phyloP scores from a whole-genome alignment of 2,113 vertebrate species.

The Ptilonorhynchus violaceus region DNA sequence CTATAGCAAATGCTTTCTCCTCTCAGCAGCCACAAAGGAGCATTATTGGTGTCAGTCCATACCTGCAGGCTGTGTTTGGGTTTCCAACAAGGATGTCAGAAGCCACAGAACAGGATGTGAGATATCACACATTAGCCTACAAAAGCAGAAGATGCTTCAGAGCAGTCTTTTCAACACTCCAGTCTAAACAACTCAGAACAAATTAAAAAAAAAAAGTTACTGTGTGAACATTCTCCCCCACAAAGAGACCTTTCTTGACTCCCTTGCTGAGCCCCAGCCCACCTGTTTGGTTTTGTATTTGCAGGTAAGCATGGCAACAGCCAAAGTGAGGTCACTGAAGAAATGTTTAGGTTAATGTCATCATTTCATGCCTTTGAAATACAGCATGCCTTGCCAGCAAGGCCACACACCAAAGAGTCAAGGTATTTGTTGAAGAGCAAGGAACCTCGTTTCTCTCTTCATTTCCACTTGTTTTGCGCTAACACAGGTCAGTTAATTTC shows the following conservation, averaged over 20 bases:
- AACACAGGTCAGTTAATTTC: neutral
- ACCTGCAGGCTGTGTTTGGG: neutral
- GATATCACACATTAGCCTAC: neutral
- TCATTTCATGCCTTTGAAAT: neutral
- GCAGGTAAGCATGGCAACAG: constrained; percentile 18
- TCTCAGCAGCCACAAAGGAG: neutral
- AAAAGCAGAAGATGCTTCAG: neutral
- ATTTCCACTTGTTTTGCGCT: neutral
- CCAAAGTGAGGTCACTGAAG: neutral
- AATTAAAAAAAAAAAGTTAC: neutral
- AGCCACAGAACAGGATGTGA: neutral
- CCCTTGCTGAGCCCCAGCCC: neutral
- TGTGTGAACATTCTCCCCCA: neutral
- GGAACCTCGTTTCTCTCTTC: neutral
- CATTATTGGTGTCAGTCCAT: neutral
- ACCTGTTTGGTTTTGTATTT: neutral
- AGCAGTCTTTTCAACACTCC: neutral
- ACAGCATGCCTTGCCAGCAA: neutral
- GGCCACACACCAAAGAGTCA: neutral
- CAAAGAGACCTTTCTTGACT: neutral
- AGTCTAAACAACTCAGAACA: neutral
- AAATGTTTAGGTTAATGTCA: neutral
- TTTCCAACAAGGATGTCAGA: neutral
- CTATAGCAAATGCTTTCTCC: neutral
- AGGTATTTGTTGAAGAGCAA: neutral